Base-by-base conservation (phyloP, 2,888 invertebrate genomes). In the Sphaerophoria rueppellii region DNA sequence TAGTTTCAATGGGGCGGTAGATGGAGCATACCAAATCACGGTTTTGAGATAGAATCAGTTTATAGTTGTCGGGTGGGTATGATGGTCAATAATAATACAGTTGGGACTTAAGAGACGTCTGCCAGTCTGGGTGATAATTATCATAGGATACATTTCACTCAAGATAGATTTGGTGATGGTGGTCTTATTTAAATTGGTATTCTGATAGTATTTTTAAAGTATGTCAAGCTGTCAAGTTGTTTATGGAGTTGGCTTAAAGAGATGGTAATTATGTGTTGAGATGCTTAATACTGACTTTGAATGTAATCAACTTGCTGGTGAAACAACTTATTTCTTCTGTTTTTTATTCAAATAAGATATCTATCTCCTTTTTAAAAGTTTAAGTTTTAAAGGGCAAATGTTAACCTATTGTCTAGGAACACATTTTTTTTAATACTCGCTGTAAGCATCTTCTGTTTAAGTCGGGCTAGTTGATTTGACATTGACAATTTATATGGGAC, bases 11-110 rank as follows among this genome's bases (percentile, higher is more conserved):
- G 46, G 14, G 37, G 43, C 35, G 57, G 24, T 24, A 2, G 34
- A 24, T 34, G 37, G 69, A 70, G 60, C n/a, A 78, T 78, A 35
- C 9, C 11, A 40, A 58, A 40, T 9, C 40, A 76, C n/a, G 35
- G 43, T 46, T 48, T 32, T 37, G 43, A n/a, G 7, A 35, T 55
- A 63, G 73, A 63, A 57, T 82, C 48, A 71, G 60, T 65, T 70
- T 52, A 63, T 67, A 76, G 48, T 76, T 46, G 54, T 57, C 24
- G 7, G 34, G 52, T 40, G 60, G 24, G 61, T 24, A 9, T 11
- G n/a, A 46, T 32, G 12, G 16, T 50, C n/a, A 48, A 14, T 40
- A 32, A 46, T 60, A 77, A 77, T 43, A 69, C 74, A 55, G n/a
- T 35, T 34, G 67, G 61, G 24, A 55, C 43, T 70, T 46, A 12